phyloP scores from a whole-genome alignment of 2,797 vertebrate species.

The Peromyscus eremicus region DNA sequence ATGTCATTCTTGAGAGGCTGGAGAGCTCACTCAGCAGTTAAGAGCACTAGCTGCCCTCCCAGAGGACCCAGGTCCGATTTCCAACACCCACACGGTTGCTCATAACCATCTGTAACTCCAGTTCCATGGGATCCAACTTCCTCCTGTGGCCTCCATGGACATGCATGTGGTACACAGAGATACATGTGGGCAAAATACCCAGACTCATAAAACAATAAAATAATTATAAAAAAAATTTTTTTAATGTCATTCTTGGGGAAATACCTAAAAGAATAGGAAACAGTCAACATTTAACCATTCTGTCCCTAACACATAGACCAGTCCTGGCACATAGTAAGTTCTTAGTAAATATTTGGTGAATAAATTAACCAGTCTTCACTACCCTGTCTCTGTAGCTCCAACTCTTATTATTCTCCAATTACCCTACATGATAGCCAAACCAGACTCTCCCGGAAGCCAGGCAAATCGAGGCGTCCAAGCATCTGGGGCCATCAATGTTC shows the following conservation, averaged over 20 bases:
- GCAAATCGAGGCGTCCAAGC: neutral
- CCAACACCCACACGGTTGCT: neutral
- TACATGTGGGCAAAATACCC: neutral
- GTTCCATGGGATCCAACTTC: neutral
- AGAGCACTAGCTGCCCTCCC: neutral
- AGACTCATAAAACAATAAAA: too few species aligned
- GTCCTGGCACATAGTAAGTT: neutral
- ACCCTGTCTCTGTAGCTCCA: neutral
- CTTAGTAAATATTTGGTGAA: neutral
- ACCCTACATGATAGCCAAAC: neutral
- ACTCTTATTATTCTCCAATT: neutral
- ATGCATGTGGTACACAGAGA: neutral
- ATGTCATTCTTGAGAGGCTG: neutral
- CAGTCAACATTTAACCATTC: neutral
- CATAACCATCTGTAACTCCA: neutral
- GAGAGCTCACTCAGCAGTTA: neutral
- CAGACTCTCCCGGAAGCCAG: neutral
- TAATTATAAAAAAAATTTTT: neutral
- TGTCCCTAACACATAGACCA: neutral
- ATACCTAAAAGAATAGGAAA: neutral
- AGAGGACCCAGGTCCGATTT: neutral
- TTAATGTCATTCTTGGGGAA: neutral
- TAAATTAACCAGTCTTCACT: neutral
- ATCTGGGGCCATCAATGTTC: neutral
- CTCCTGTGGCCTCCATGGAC: neutral